Evolutionary conservation across 2,888 invertebrate species (phyloP).

Genomic region (Linyphia triangularis): DNA sequence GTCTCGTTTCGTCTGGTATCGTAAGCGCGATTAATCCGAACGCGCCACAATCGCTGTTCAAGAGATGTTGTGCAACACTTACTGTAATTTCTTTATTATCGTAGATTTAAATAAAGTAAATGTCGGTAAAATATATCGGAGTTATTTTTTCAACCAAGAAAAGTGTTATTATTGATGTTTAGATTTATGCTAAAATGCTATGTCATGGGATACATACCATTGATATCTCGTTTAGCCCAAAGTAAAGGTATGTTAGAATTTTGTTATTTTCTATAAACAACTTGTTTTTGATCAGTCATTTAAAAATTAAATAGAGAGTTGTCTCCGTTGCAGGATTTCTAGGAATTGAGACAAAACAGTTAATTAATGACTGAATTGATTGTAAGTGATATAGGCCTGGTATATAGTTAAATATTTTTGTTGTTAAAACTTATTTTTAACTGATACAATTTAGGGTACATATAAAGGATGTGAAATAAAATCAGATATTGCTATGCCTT

Average conservation of each 20-base stretch:
- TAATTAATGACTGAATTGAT: too few species aligned
- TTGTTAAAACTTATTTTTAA: too few species aligned
- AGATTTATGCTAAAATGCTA: background rate
- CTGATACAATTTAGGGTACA: too few species aligned
- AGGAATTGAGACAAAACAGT: too few species aligned
- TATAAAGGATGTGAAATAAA: too few species aligned
- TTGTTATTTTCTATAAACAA: background rate
- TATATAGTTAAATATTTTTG: too few species aligned
- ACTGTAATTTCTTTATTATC: constrained; percentile 63
- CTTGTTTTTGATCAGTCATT: too few species aligned
- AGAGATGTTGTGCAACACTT: constrained; percentile 32
- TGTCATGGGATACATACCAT: background rate
- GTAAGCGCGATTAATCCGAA: constrained; percentile 25
- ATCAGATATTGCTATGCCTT: too few species aligned
- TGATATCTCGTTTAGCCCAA: background rate
- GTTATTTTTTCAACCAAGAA: constrained; percentile 3
- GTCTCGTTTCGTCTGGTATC: constrained; percentile 48
- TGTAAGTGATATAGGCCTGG: too few species aligned
- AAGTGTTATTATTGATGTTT: background rate
- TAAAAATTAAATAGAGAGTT: too few species aligned
- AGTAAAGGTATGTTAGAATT: background rate
- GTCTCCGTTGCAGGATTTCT: too few species aligned
- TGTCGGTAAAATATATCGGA: constrained; percentile 29
- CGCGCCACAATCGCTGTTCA: constrained; percentile 43
- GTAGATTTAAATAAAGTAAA: constrained; percentile 57